Conservation (phyloP, 2,888 invertebrate genomes). For the Nomada ruficornis region DNA sequence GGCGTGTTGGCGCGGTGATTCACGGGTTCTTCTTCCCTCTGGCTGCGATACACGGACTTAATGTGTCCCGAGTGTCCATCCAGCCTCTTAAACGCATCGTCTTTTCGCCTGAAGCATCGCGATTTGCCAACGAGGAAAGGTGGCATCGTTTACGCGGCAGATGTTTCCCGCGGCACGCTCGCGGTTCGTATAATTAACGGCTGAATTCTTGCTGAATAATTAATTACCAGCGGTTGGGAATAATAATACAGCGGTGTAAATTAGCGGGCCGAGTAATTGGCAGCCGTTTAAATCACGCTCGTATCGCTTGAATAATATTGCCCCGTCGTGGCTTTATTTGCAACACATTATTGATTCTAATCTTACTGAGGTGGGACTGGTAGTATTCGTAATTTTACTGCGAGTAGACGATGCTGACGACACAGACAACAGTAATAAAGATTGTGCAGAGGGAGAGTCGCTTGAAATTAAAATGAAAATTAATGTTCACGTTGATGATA, state of each 20-base stretch:
- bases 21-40: conserved; percentile 61
- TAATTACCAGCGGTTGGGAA: conserved; percentile 36
- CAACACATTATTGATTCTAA: conserved; percentile 1
- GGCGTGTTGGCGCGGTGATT: conserved; percentile 50
- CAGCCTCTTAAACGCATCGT: conserved; percentile 61
- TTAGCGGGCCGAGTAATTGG: conserved; percentile 48
- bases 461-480: too few relatives aligned
- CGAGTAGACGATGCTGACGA: too few relatives aligned
- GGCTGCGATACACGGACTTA: conserved; percentile 64
- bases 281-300: conserved; percentile 37
- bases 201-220: conserved; percentile 50
- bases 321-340: conserved; percentile 26
- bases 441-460: too few relatives aligned
- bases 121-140: conserved; percentile 60
- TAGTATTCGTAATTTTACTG: not conserved
- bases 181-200: conserved; percentile 39
- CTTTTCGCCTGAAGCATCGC: conserved; percentile 37
- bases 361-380: not conserved
- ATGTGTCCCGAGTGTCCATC: conserved; percentile 66
- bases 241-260: conserved; percentile 37
- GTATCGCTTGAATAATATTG: conserved; percentile 4
- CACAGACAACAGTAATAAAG: too few relatives aligned
- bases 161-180: conserved; percentile 26
- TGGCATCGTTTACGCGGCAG: conserved; percentile 11
- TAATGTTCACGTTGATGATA: too few relatives aligned